phyloP scores from a whole-genome alignment of 2,797 vertebrate species.

The Sebastes nivosus region DNA sequence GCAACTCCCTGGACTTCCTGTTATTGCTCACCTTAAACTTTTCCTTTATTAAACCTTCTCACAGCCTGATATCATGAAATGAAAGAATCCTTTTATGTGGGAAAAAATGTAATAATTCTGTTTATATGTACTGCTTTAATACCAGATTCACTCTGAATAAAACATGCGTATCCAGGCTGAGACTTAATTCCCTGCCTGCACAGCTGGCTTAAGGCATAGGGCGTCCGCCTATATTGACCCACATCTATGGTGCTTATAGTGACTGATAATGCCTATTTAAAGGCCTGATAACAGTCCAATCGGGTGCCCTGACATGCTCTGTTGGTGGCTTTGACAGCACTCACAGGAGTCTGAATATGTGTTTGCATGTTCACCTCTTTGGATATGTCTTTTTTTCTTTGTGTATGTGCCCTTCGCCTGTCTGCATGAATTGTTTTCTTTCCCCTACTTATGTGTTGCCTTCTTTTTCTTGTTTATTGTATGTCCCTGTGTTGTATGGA shows the following conservation, averaged over 20 bases:
- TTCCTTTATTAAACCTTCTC: conserved; percentile 32
- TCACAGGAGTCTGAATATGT: not conserved
- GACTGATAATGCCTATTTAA: too few species aligned
- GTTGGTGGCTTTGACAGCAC: conserved; percentile 25
- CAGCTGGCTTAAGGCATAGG: too few species aligned
- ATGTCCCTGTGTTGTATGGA: not conserved
- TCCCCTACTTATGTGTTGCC: not conserved
- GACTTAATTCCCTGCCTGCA: not conserved
- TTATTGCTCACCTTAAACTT: conserved; percentile 37
- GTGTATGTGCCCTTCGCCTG: not conserved
- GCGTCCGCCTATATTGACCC: too few species aligned
- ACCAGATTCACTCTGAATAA: conserved; percentile 7
- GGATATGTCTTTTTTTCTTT: conserved; percentile 33
- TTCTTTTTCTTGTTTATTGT: conserved; percentile 4
- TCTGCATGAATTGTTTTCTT: conserved; percentile 4
- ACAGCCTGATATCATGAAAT: conserved; percentile 13
- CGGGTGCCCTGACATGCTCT: not conserved
- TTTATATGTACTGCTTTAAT: conserved; percentile 23
- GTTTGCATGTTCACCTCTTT: conserved; percentile 1
- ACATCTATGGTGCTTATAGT: too few species aligned
- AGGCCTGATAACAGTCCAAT: too few species aligned
- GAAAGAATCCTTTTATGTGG: conserved; percentile 22
- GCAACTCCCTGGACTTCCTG: conserved; percentile 36
- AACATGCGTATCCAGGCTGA: not conserved
- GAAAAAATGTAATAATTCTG: conserved; percentile 27